These are phyloP conservation scores for Cyclura pinguis DNA, from an alignment of 2,797 vertebrate genomes.

Conservation along the genomic window DNA sequence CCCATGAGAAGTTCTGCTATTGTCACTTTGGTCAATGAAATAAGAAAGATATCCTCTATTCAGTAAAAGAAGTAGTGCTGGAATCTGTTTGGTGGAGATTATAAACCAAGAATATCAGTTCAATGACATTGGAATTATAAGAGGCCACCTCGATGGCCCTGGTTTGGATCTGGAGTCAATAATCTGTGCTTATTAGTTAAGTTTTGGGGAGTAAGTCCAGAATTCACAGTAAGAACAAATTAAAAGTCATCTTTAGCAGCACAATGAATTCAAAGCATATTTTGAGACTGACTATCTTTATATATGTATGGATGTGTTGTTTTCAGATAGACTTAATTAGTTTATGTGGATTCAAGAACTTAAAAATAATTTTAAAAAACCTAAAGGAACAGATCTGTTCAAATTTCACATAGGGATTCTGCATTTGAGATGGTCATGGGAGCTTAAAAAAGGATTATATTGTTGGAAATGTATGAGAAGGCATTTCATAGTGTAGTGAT, in stretches of 20 bases:
- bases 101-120: background rate
- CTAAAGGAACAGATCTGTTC: background rate
- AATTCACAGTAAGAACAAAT: background rate
- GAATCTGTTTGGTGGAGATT: constrained; percentile 1
- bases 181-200: background rate
- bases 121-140: background rate
- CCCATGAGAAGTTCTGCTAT: background rate
- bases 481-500: no score
- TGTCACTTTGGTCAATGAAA: background rate
- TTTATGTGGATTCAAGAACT: background rate
- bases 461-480: background rate
- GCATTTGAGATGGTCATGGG: background rate
- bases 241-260: background rate
- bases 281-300: background rate
- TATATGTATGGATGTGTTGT: background rate
- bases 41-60: background rate
- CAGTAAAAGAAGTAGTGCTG: background rate
- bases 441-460: background rate
- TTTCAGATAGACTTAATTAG: background rate
- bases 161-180: background rate
- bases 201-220: constrained; percentile 1
- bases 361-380: background rate
- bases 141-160: background rate
- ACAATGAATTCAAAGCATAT: constrained; percentile 13
- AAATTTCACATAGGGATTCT: background rate